Percentiles rank a stretch among this genome's conserved stretches.
These are phyloP conservation scores for Cyprinodon tularosa DNA, from an alignment of 2,113 vertebrate genomes.

Conservation along the genomic window DNA sequence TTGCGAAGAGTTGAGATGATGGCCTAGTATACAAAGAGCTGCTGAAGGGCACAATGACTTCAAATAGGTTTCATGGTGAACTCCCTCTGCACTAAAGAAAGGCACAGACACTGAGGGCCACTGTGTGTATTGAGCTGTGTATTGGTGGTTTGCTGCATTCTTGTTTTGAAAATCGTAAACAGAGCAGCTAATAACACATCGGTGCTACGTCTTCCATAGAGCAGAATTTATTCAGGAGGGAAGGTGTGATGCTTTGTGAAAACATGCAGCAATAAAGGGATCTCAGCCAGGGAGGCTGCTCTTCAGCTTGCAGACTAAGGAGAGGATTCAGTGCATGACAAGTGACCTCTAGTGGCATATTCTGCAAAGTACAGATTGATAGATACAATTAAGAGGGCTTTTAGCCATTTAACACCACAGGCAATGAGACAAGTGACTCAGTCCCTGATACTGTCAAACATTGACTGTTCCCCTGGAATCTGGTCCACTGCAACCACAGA, in stretches of 20 bases:
- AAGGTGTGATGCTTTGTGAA: slow-evolving; percentile 43
- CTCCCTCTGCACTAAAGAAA: slow-evolving; percentile 67
- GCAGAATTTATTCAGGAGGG: slow-evolving; percentile 49
- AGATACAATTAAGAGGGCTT: no score
- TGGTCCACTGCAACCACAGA: no score
- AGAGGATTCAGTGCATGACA: slow-evolving; percentile 8
- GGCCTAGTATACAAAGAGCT: slow-evolving; percentile 74
- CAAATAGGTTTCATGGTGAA: slow-evolving; percentile 82
- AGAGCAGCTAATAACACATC: slow-evolving; percentile 67
- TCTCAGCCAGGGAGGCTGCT: slow-evolving; percentile 16
- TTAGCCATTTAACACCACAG: no score
- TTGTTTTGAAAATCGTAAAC: slow-evolving; percentile 62
- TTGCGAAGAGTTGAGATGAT: slow-evolving; percentile 82
- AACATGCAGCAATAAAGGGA: slow-evolving; percentile 32
- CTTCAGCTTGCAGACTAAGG: background rate
- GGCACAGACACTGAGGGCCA: slow-evolving; percentile 33
- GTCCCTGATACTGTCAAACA: no score
- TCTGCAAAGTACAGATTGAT: background rate
- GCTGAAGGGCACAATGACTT: slow-evolving; percentile 80
- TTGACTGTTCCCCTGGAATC: no score
- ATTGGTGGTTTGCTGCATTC: slow-evolving; percentile 76
- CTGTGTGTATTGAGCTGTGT: slow-evolving; percentile 78
- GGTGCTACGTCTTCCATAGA: slow-evolving; percentile 63
- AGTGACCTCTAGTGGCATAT: slow-evolving; percentile 59
- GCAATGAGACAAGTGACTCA: no score